A percentile compares a stretch with the other conserved stretches of the same genome.
Conservation (phyloP, 2,113 vertebrate species). For the Protobothrops mucrosquamatus region DNA sequence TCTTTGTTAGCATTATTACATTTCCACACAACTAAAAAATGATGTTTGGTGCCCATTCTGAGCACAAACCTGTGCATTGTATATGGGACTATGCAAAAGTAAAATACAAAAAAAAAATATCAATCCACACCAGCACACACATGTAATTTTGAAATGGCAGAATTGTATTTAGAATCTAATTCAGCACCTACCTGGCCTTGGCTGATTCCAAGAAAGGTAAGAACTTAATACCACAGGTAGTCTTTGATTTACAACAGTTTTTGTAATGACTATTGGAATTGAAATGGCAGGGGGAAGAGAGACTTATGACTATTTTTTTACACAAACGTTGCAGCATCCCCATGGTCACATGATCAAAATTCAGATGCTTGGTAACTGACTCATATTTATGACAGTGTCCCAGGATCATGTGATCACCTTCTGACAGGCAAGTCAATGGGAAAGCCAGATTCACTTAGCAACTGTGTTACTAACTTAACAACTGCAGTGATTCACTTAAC, state of each 20-base stretch:
- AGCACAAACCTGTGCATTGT: not conserved
- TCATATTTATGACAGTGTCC: not conserved
- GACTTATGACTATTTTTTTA: not conserved
- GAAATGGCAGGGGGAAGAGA: not conserved
- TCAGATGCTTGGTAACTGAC: not conserved
- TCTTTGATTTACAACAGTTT: not conserved
- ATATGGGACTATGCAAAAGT: not conserved
- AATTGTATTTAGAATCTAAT: not conserved
- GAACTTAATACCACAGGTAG: not conserved
- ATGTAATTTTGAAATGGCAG: not conserved
- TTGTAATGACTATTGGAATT: not conserved
- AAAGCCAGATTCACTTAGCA: not conserved
- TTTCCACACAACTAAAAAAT: constrained; percentile 15
- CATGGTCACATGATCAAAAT: not conserved
- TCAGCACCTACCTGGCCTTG: not conserved
- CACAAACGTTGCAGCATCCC: not conserved
- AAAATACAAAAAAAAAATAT: not conserved
- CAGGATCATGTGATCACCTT: not conserved
- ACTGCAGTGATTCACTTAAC: no score
- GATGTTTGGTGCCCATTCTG: constrained; percentile 27
- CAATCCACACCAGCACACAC: not conserved
- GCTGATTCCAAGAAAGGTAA: not conserved
- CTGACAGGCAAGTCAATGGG: not conserved
- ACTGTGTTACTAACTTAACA: not conserved
- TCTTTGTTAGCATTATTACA: constrained; percentile 41